Evolutionary conservation across 2,888 invertebrate genomes (phyloP), one percentile per base, ranked within the genome.

Genomic region (Neoascia interrupta): DNA sequence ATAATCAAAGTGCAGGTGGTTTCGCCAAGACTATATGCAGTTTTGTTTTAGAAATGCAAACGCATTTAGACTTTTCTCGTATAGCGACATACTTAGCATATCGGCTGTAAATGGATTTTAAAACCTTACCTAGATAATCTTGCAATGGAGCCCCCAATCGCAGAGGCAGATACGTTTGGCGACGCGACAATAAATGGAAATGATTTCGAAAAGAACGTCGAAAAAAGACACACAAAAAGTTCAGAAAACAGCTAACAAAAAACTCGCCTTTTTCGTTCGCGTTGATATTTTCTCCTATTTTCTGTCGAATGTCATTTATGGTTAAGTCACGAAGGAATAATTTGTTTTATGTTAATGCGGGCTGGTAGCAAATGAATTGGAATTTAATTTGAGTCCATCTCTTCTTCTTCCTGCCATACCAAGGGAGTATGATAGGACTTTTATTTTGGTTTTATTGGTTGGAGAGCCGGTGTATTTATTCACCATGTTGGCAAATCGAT

Each of bases 241-340:
- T n/a, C n/a, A 37, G 10, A 39, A 53, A 51, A 45, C 19, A 37
- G 10, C n/a, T 28, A 53, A 53, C 60, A 45, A 60, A 64, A 49
- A 72, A 49, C 49, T 70, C 63, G 23, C 6, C 23, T 5, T 39
- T 53, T 64, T 58, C 54, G 15, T 60, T 69, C 23, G 37, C 47
- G 34, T 31, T 43, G 64, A 60, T 64, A 76, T 66, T 60, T 72
- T 79, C 66, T 79, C 66, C 79, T 73, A 79, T 79, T 79, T 73
- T 79, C 64, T 73, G 66, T 73, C 66, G 60, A 73, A 79, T 85
- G 84, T 87, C 88, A 87, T 88, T 88, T 88, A 88, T 88, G 88
- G 88, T 85, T 85, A 84, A 88, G 88, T 88, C 88, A 88, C 88
- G 88, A 88, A 88, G 88, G 88, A 88, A 88, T 88, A 88, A 88